These are phyloP conservation scores for Hedychridium roseum DNA, from an alignment of 2,888 invertebrate species.

Conservation along the genomic window DNA sequence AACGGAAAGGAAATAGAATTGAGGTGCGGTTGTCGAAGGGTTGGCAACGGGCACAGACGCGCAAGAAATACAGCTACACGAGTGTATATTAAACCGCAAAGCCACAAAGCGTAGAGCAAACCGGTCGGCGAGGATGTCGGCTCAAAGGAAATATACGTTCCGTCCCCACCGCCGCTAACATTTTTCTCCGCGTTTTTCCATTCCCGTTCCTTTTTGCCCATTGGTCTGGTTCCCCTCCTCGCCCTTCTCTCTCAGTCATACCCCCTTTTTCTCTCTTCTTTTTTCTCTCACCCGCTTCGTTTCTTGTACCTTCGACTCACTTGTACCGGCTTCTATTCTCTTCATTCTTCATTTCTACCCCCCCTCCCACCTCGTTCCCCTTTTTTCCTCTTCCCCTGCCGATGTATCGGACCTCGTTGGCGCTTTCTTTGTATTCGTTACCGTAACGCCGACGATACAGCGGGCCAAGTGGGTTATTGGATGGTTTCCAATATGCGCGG, in stretches of 20 bases:
- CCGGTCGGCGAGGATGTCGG: neutral
- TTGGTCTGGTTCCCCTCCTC: neutral
- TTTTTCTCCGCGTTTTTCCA: neutral
- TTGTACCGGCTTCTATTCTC: neutral
- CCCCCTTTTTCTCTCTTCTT: neutral
- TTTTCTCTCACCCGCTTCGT: neutral
- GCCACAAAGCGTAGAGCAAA: neutral
- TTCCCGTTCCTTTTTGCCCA: neutral
- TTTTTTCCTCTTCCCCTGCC: neutral
- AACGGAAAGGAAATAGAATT: too few relatives aligned
- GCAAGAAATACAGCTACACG: neutral
- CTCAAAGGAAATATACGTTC: conserved; percentile 15
- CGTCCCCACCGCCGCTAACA: neutral
- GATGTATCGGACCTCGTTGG: too few relatives aligned
- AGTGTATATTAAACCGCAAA: conserved; percentile 18
- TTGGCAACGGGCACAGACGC: too few relatives aligned
- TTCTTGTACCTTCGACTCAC: too few relatives aligned
- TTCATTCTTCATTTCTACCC: neutral
- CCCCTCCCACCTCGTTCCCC: neutral
- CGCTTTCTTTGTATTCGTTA: conserved; percentile 27
- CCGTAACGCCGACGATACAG: conserved; percentile 27
- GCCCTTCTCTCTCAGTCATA: neutral
- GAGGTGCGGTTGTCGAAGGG: too few relatives aligned
- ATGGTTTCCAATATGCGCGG: conserved; percentile 42
- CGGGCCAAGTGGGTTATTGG: conserved; percentile 42